A percentile compares a stretch with the other conserved stretches of the same genome.
These are phyloP conservation scores for Podarcis lilfordi DNA, from an alignment of 2,797 vertebrate species.

Conservation along the genomic window DNA sequence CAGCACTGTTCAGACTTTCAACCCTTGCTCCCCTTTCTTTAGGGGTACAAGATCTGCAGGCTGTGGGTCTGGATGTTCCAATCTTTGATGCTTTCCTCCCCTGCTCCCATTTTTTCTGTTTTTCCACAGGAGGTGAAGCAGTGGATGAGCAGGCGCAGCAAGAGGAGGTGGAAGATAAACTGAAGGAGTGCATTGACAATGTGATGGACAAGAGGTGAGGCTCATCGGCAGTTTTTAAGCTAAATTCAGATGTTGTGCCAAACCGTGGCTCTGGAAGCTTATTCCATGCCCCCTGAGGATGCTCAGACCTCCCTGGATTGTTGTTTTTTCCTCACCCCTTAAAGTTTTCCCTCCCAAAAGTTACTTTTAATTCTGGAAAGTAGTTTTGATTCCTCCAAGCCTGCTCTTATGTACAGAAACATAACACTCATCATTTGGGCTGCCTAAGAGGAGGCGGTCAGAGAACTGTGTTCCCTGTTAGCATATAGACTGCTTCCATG, in stretches of 20 bases:
- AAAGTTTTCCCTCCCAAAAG: neutral
- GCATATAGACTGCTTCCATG: too few species aligned
- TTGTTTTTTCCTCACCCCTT: neutral
- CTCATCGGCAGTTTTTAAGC: neutral
- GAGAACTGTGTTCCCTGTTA: neutral
- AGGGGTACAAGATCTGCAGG: neutral
- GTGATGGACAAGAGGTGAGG: slow-evolving; percentile 91
- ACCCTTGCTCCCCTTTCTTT: neutral
- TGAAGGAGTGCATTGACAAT: slow-evolving; percentile 91
- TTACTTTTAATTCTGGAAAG: neutral
- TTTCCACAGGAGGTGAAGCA: slow-evolving; percentile 80
- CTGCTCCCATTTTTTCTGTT: neutral
- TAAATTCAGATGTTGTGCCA: neutral
- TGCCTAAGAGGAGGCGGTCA: neutral
- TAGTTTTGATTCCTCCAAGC: neutral
- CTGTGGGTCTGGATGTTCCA: neutral
- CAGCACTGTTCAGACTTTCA: neutral
- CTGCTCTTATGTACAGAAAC: too few species aligned
- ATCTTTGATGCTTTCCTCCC: neutral
- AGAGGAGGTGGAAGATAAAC: slow-evolving; percentile 91
- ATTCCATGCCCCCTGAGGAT: neutral
- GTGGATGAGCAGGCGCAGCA: slow-evolving; percentile 87
- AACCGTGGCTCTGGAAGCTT: neutral
- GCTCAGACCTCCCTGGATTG: neutral
- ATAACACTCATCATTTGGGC: neutral